A percentile compares a stretch with the other conserved stretches of the same genome.
phyloP scores from a whole-genome alignment of 2,888 invertebrate species.

The Rhyacophila evoluta region DNA sequence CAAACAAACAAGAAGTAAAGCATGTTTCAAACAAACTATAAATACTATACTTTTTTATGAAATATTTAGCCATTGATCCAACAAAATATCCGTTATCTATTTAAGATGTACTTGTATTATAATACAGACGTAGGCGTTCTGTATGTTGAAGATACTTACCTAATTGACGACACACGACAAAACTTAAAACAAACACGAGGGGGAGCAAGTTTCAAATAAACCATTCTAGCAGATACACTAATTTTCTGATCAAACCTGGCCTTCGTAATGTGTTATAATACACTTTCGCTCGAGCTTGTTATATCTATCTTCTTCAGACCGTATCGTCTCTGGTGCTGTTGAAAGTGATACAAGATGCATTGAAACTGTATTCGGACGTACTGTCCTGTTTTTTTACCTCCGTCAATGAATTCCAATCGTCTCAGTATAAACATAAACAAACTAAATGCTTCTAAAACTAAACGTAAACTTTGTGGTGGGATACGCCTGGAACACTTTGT shows the following conservation, averaged over 20 bases:
- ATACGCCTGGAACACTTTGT: constrained; percentile 42
- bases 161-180: constrained; percentile 14
- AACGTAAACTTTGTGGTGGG: constrained; percentile 37
- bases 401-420: constrained; percentile 25
- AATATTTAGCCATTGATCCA: no score
- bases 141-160: no score
- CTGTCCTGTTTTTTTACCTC: neutral
- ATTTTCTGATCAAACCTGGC: constrained; percentile 17
- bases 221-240: neutral
- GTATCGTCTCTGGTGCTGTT: neutral
- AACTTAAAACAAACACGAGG: constrained; percentile 16
- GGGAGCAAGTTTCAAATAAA: constrained; percentile 7
- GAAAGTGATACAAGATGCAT: neutral
- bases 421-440: constrained; percentile 40
- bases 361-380: neutral
- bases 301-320: constrained; percentile 12
- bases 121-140: no score
- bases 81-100: no score
- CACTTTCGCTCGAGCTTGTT: neutral
- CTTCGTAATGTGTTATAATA: neutral
- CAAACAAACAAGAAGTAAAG: no score
- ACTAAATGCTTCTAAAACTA: constrained; percentile 44
- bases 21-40: no score
- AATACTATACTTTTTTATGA: no score
- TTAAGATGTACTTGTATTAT: no score